Conservation (phyloP, 1,140 invertebrate genomes). For the Sweltsa coloradensis region DNA sequence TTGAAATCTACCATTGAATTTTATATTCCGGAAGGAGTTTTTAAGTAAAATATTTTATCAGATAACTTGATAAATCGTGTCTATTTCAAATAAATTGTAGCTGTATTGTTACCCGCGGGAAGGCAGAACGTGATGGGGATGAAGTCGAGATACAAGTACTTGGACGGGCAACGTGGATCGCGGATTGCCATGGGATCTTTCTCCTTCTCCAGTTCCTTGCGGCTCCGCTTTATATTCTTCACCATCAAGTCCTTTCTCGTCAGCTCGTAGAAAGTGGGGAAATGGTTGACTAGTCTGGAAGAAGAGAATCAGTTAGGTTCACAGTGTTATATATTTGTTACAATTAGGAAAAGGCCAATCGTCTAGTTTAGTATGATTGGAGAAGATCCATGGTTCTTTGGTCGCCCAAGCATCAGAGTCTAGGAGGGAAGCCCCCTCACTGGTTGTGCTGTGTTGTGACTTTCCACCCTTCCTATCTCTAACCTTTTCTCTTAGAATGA, state of each 20-base stretch:
- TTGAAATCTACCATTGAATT: no score
- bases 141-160: constrained; percentile 76
- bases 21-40: no score
- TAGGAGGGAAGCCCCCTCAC: no score
- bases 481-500: no score
- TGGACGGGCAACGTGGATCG: constrained; percentile 55
- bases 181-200: constrained; percentile 75
- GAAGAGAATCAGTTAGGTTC: not conserved
- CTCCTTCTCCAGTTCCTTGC: constrained; percentile 82
- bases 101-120: constrained; percentile 48
- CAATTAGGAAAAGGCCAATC: no score
- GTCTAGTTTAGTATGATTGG: no score
- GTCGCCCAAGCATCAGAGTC: no score
- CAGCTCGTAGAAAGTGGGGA: constrained; percentile 90
- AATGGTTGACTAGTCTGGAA: constrained; percentile 71
- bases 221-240: constrained; percentile 90
- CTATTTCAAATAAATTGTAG: not conserved
- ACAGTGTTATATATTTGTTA: no score
- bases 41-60: no score
- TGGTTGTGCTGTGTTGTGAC: no score
- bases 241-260: constrained; percentile 89
- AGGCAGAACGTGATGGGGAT: constrained; percentile 87
- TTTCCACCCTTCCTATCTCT: no score
- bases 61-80: not conserved
- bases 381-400: no score